Evolutionary conservation across 2,888 invertebrate species (phyloP).

Genomic region (Macrosoma leucophasiata): DNA sequence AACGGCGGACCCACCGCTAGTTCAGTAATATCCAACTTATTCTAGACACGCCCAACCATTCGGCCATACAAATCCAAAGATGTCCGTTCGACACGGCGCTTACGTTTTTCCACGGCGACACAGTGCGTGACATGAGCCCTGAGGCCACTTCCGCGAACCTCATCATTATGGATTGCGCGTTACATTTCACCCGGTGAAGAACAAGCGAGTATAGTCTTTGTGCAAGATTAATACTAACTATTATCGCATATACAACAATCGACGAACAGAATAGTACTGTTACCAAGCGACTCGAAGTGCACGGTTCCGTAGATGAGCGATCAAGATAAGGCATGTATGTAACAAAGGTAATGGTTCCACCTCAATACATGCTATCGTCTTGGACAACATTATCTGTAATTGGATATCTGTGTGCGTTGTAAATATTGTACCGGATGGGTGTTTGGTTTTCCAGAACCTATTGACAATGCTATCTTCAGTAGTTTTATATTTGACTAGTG

Average conservation of each 20-base stretch:
- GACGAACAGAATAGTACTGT: slow-evolving; percentile 14
- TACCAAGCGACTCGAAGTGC: slow-evolving; percentile 18
- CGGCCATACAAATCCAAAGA: slow-evolving; percentile 1
- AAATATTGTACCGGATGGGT: slow-evolving; percentile 4
- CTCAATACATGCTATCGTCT: slow-evolving; percentile 11
- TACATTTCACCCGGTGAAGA: slow-evolving; percentile 33
- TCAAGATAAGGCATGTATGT: slow-evolving; percentile 26
- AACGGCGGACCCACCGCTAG: no score
- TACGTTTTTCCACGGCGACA: slow-evolving; percentile 7
- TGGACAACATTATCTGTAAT: slow-evolving; percentile 14
- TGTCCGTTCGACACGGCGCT: neutral
- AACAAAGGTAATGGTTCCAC: slow-evolving; percentile 15
- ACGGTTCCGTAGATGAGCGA: slow-evolving; percentile 18
- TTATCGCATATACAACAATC: slow-evolving; percentile 4
- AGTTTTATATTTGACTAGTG: no score
- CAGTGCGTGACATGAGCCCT: slow-evolving; percentile 31
- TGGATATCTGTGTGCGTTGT: slow-evolving; percentile 5
- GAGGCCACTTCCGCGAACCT: slow-evolving; percentile 49
- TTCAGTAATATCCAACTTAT: no score
- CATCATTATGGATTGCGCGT: slow-evolving; percentile 46
- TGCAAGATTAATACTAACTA: slow-evolving; percentile 1
- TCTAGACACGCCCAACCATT: no score
- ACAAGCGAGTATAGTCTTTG: slow-evolving; percentile 13
- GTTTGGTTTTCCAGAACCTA: no score
- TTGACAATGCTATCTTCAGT: no score